A percentile compares a stretch with the other conserved stretches of the same genome.
These are phyloP conservation scores for Atlantisia rogersi DNA, from an alignment of 2,113 vertebrate genomes.

Conservation along the genomic window DNA sequence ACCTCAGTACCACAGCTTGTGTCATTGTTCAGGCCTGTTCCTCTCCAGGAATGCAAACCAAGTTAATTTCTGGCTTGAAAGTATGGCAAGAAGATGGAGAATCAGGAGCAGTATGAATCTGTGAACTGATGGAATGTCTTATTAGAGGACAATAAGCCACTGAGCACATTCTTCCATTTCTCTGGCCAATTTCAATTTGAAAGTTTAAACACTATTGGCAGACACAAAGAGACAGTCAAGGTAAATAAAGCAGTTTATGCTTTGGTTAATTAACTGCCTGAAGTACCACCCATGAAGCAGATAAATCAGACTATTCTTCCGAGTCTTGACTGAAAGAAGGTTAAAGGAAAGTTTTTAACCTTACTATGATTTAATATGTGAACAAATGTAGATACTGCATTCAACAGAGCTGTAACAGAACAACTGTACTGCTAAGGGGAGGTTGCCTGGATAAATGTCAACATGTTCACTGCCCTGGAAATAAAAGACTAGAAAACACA, in stretches of 20 bases:
- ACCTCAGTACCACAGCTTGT: background rate
- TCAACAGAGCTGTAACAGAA: background rate
- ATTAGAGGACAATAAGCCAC: conserved; percentile 8
- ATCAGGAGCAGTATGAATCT: background rate
- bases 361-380: conserved; percentile 37
- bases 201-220: conserved; percentile 60
- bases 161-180: conserved; percentile 63
- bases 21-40: background rate
- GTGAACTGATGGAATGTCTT: background rate
- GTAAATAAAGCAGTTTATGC: conserved; percentile 43
- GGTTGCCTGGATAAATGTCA: background rate
- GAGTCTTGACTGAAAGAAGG: conserved; percentile 16
- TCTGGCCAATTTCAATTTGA: conserved; percentile 66
- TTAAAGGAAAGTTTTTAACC: conserved; percentile 45
- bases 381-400: conserved; percentile 25
- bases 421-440: background rate
- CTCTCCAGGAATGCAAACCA: background rate
- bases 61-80: background rate
- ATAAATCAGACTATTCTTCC: conserved; percentile 37
- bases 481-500: background rate
- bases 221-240: conserved; percentile 45
- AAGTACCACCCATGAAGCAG: conserved; percentile 29
- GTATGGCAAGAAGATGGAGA: background rate
- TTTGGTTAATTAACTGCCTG: conserved; percentile 41
- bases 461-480: background rate